Evolutionary conservation across 1,140 invertebrate genomes (phyloP).

Genomic region (Ooceraea biroi): DNA sequence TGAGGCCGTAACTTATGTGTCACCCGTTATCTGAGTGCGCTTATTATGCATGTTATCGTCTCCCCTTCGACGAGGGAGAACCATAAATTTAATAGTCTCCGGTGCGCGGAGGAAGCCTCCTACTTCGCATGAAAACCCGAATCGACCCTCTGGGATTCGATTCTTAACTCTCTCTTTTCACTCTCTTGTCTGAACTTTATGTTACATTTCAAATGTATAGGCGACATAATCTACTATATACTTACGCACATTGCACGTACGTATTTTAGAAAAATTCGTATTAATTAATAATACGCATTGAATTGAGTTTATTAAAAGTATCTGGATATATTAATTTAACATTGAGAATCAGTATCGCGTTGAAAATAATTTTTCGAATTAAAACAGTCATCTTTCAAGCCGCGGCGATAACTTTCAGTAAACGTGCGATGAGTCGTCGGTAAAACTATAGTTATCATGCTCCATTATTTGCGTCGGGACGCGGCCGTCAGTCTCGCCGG

Average conservation of each 20-base stretch:
- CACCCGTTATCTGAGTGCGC: constrained; percentile 75
- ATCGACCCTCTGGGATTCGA: constrained; percentile 64
- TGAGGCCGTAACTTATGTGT: constrained; percentile 73
- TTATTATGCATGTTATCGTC: constrained; percentile 79
- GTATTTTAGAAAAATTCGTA: neutral
- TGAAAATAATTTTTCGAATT: constrained; percentile 46
- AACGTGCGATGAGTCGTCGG: neutral
- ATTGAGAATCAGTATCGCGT: constrained; percentile 1
- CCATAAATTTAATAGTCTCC: constrained; percentile 76
- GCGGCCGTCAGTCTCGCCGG: constrained; percentile 27
- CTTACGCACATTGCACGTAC: constrained; percentile 33
- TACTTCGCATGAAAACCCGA: constrained; percentile 63
- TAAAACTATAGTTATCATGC: constrained; percentile 41
- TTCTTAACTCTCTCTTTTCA: constrained; percentile 45
- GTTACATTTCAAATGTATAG: neutral
- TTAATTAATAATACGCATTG: neutral
- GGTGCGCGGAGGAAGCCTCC: constrained; percentile 52
- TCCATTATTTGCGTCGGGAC: constrained; percentile 27
- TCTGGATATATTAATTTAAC: constrained; percentile 6
- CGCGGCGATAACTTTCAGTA: neutral
- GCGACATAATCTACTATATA: neutral
- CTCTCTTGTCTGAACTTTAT: constrained; percentile 51
- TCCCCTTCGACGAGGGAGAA: constrained; percentile 70
- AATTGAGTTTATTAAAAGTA: too few relatives aligned
- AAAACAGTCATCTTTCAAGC: neutral